phyloP scores from a whole-genome alignment of 53 echinoderm and acorn worm genomes.

The Arbacia lixula region DNA sequence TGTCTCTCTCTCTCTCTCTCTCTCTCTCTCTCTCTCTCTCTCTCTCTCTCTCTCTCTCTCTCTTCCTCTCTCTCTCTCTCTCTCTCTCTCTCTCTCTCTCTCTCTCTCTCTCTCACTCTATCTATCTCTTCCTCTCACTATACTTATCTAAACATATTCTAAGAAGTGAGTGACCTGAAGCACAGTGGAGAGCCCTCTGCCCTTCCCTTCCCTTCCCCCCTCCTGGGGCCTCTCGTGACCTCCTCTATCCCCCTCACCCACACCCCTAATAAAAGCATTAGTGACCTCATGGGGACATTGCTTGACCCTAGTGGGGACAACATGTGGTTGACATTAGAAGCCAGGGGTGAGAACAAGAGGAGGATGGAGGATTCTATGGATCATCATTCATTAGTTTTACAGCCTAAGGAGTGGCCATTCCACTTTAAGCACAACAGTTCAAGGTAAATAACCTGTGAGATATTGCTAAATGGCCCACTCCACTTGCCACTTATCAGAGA shows the following conservation, averaged over 20 bases:
- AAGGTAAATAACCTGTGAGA: too few species aligned
- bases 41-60: too few species aligned
- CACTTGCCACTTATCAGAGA: too few species aligned
- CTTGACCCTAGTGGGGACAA: constrained; percentile 28
- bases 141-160: constrained; percentile 29
- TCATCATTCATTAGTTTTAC: too few species aligned
- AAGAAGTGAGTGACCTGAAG: constrained; percentile 37
- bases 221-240: constrained; percentile 8
- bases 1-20: too few species aligned
- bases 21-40: too few species aligned
- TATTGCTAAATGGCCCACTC: too few species aligned
- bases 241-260: neutral
- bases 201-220: constrained; percentile 11
- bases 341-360: neutral
- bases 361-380: neutral
- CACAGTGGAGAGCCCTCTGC: too few species aligned
- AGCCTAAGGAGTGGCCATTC: neutral
- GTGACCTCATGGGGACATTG: constrained; percentile 17
- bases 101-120: neutral
- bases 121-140: neutral
- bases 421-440: neutral
- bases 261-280: neutral
- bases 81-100: neutral
- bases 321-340: constrained; percentile 30
- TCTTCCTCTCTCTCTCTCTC: too few species aligned